Base-by-base conservation (phyloP, 2,797 vertebrate species). In the Micropoecilia bifurca region DNA sequence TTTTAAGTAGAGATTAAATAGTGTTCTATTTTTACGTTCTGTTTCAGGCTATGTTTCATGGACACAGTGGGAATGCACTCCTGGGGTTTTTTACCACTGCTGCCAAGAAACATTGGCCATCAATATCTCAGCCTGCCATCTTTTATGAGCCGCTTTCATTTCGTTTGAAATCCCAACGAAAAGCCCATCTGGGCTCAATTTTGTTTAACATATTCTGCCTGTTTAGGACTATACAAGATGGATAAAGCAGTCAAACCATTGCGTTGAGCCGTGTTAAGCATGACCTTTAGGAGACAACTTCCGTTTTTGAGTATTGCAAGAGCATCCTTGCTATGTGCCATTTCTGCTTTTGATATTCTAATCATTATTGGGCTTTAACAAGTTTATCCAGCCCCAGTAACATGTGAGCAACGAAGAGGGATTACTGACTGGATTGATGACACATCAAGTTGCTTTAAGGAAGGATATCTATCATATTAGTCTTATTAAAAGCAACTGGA, bases 401-500 rank as follows among this genome's bases (percentile, higher is more conserved):
- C 76, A 95, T 93, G 80, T 78, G 63, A 53, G 73, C 79, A 89
- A 84, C 77, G 80, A 83, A 75, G 33, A 36, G 6, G 48, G 66
- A 75, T 73, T 8, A 22, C 80, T 75, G 83, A 85, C 81, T 76
- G 72, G 77, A 80, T 79, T 86, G 85, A 88, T 86, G 87, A 91
- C 84, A 87, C 82, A 55, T 78, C 76, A 76, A 82, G 88, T 88
- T 87, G 89, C 73, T 85, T 82, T 88, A 83, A 89, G 85, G 82
- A 90, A 79, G 66, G 82, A 85, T 88, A 85, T 88, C 88, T 91
- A 88, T 94, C 86, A 86, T 1, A 77, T 81, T 94, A 93, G 94
- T 94, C 90, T 86, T 94, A 93, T 94, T 86, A 80, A 88, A 91
- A 79, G 80, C 90, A 84, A 91, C 90, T 81, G 87, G 83, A 88